A percentile compares a stretch with the other conserved stretches of the same genome.
Conservation (phyloP, 2,113 vertebrate species). For the Bufo bufo region DNA sequence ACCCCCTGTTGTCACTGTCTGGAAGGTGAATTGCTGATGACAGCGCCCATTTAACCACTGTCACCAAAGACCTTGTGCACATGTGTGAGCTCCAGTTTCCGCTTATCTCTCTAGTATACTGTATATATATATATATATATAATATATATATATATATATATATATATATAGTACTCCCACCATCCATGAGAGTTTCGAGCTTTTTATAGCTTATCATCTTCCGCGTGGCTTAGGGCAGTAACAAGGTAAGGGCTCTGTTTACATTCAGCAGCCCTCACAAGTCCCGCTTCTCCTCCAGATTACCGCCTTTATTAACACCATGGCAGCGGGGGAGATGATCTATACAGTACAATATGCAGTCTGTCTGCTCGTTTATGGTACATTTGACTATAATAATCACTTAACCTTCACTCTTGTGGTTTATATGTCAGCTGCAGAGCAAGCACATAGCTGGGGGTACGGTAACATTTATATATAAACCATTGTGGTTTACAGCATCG, state of each 20-base stretch:
- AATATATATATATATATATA: neutral
- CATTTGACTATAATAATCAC: conserved; percentile 50
- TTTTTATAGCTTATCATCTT: conserved; percentile 6
- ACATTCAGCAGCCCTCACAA: neutral
- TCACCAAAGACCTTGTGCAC: neutral
- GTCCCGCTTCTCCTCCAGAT: conserved; percentile 15
- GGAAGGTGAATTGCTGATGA: neutral
- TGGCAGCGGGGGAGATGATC: conserved; percentile 10
- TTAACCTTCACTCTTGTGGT: conserved; percentile 54
- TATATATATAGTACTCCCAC: neutral
- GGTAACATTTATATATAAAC: conserved; percentile 46
- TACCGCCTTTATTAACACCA: conserved; percentile 20
- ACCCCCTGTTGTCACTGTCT: neutral
- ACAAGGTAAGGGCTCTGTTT: conserved; percentile 18
- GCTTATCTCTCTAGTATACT: neutral
- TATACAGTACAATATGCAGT: conserved; percentile 5
- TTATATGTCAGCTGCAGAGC: conserved; percentile 47
- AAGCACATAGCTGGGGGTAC: conserved; percentile 31
- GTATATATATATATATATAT: neutral
- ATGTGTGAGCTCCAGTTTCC: neutral
- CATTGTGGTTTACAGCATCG: conserved; percentile 48
- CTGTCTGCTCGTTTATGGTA: conserved; percentile 34
- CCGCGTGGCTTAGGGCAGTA: neutral
- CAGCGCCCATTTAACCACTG: neutral
- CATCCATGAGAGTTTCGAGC: neutral